phyloP scores from a whole-genome alignment of 2,113 vertebrate genomes.

The Pipa parva region DNA sequence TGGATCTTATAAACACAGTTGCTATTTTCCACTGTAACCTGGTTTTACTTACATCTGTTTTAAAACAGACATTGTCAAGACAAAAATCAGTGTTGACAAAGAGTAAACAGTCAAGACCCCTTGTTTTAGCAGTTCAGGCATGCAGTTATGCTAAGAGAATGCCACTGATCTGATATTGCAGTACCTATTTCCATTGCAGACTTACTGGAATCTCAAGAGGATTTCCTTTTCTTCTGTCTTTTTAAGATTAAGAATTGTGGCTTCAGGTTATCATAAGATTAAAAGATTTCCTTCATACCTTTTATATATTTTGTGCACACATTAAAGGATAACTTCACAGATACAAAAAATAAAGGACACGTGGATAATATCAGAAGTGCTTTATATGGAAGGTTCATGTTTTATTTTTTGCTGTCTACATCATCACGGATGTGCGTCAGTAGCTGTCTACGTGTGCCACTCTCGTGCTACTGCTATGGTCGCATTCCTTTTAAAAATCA shows the following conservation, averaged over 20 bases:
- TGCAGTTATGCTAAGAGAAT: slow-evolving; percentile 6
- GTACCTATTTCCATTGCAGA: slow-evolving; percentile 19
- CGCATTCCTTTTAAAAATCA: too few relatives aligned
- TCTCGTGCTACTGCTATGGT: too few relatives aligned
- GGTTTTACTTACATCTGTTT: slow-evolving; percentile 21
- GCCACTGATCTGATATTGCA: slow-evolving; percentile 28
- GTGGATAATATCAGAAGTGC: background rate
- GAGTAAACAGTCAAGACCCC: slow-evolving; percentile 16
- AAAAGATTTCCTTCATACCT: slow-evolving; percentile 38
- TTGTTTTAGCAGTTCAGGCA: slow-evolving; percentile 21
- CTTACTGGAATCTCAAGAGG: slow-evolving; percentile 33
- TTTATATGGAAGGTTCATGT: too few relatives aligned
- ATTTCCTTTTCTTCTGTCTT: slow-evolving; percentile 15
- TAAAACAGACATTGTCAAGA: slow-evolving; percentile 17
- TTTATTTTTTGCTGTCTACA: too few relatives aligned
- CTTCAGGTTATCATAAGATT: slow-evolving; percentile 39
- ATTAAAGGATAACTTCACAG: slow-evolving; percentile 35
- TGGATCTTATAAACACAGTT: background rate
- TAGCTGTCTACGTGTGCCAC: too few relatives aligned
- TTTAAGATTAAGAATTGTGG: slow-evolving; percentile 32
- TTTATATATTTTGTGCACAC: slow-evolving; percentile 30
- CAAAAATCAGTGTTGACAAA: background rate
- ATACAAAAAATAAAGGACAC: too few relatives aligned
- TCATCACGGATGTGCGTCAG: too few relatives aligned
- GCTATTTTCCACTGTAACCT: slow-evolving; percentile 7